A percentile compares a stretch with the other conserved stretches of the same genome.
These are phyloP conservation scores for Phalera bucephala DNA, from an alignment of 2,888 invertebrate species.

Conservation along the genomic window DNA sequence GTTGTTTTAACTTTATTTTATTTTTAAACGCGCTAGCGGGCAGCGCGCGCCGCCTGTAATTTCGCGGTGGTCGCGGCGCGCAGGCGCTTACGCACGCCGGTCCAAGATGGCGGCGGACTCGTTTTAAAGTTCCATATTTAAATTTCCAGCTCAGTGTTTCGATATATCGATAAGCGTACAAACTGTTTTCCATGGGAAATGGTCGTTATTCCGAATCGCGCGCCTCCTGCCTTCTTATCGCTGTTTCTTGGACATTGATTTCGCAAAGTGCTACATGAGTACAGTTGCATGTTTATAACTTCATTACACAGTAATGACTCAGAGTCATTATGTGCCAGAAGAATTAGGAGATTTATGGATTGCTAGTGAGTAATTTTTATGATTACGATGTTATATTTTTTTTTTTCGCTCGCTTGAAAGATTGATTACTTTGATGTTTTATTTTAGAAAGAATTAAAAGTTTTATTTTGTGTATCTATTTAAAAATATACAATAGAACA, in stretches of 20 bases:
- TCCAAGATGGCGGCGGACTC: conserved; percentile 71
- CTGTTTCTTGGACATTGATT: conserved; percentile 50
- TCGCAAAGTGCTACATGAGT: conserved; percentile 52
- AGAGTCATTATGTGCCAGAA: conserved; percentile 57
- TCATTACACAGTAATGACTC: conserved; percentile 60
- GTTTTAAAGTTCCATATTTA: conserved; percentile 51
- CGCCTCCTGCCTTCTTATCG: conserved; percentile 46
- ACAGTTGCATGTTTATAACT: conserved; percentile 58
- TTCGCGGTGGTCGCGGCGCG: conserved; percentile 80
- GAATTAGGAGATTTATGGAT: conserved; percentile 63
- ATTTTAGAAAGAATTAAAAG: conserved; percentile 6
- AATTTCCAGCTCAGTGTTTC: conserved; percentile 47
- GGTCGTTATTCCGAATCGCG: conserved; percentile 37
- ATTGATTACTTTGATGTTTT: conserved; percentile 22
- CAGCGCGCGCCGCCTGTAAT: conserved; percentile 74
- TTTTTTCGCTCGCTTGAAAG: conserved; percentile 14
- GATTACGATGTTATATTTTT: conserved; percentile 37
- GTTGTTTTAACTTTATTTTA: conserved; percentile 82
- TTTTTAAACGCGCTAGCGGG: conserved; percentile 77
- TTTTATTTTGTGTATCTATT: conserved; percentile 1
- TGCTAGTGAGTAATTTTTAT: conserved; percentile 62
- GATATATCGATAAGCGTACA: conserved; percentile 47
- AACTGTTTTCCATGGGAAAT: conserved; percentile 49
- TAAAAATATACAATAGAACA: conserved; percentile 1
- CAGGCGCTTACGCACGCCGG: conserved; percentile 77